Evolutionary conservation across 2,113 vertebrate genomes (phyloP), one percentile per base, ranked within the genome.

Genomic region (Cercopithecus mona): DNA sequence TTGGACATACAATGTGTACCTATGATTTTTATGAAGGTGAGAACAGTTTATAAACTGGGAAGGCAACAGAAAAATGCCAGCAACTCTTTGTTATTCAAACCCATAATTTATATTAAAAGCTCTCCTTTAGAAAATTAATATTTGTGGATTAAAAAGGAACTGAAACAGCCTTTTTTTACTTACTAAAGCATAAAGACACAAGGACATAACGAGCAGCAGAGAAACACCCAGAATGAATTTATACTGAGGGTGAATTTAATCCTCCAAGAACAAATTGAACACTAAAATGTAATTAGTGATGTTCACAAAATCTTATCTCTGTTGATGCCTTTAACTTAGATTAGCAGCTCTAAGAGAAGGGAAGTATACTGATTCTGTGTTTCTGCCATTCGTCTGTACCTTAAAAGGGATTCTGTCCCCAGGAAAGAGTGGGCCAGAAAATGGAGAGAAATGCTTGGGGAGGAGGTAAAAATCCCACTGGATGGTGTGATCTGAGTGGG

Each of bases 1-100:
- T 99, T 0, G 98, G 99, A 92, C 99, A 99, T 20, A 99, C 99
- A 38, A 98, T 99, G 99, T 99, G 99, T 98, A 99, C 99, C 82
- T 98, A 99, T 2, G 99, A 99, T 97, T 99, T 99, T 98, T 99
- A 99, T 1, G 98, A 99, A 99, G 99, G 99, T 99, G 97, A 97
- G 94, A 57, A 25, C 92, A 98, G 96, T 98, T 97, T 98, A 94
- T 94, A 98, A 97, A 70, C 64, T 70, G 73, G 90, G 88, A 96
- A 97, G 97, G 92, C 93, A 94, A 93, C 25, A 92, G 96, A 96
- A 97, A 98, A 88, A 61, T 17, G 80, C 4, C 2, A 70, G 96
- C 91, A 97, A 98, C 96, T 98, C 96, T 76, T 92, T 98, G 66
- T 84, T 97, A 98, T 98, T 97, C 66, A 55, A 97, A 94, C 79